Percentiles rank a stretch among this genome's conserved stretches.
These are phyloP conservation scores for Lepus europaeus DNA, from an alignment of 2,113 vertebrate species.

Conservation along the genomic window DNA sequence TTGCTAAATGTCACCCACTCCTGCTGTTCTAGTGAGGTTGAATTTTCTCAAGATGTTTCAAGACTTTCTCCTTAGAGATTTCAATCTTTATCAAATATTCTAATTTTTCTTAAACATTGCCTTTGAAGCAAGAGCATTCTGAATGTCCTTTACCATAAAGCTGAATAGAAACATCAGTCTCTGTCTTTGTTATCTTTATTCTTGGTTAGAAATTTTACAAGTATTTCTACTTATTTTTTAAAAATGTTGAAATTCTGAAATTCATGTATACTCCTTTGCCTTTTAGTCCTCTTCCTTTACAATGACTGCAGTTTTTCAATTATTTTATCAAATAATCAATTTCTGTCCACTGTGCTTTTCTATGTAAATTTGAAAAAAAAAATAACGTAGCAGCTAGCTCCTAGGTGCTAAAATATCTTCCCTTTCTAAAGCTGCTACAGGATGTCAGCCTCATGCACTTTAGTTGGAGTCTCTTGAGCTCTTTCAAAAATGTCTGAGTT, in stretches of 20 bases:
- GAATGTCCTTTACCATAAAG: conserved; percentile 59
- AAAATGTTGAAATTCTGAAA: neutral
- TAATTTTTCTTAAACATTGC: conserved; percentile 64
- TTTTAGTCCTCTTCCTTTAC: neutral
- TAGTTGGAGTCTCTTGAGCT: conserved; percentile 85
- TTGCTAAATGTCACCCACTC: conserved; percentile 79
- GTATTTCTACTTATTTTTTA: conserved; percentile 40
- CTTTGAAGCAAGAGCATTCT: conserved; percentile 11
- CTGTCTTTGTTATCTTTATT: conserved; percentile 35
- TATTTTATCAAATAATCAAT: conserved; percentile 8
- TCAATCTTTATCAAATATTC: conserved; percentile 66
- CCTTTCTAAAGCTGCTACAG: conserved; percentile 73
- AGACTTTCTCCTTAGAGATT: conserved; percentile 80
- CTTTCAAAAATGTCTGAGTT: conserved; percentile 88
- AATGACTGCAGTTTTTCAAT: neutral
- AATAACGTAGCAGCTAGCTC: conserved; percentile 66
- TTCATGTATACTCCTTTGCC: neutral
- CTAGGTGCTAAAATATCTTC: conserved; percentile 78
- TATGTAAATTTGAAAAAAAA: conserved; percentile 67
- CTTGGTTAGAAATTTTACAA: conserved; percentile 49
- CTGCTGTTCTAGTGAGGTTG: conserved; percentile 74
- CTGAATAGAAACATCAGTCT: neutral
- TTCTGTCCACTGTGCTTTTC: conserved; percentile 7
- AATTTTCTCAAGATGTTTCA: conserved; percentile 77
- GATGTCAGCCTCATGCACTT: conserved; percentile 84